These are phyloP conservation scores for Rhinopithecus roxellana DNA, from an alignment of 2,113 vertebrate genomes.

Conservation along the genomic window DNA sequence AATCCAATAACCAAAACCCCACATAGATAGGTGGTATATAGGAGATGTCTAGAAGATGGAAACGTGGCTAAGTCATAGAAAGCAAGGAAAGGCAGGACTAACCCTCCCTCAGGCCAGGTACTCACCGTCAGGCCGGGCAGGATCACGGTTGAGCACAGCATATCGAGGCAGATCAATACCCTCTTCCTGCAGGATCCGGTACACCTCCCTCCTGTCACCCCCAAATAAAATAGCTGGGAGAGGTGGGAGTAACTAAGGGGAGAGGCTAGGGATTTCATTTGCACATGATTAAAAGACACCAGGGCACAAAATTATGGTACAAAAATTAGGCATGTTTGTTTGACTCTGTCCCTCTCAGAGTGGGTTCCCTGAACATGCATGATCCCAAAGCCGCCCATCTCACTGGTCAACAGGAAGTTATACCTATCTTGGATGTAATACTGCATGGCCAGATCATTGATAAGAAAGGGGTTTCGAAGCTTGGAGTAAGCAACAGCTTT, in stretches of 20 bases:
- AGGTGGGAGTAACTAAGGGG: not conserved
- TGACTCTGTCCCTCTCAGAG: not conserved
- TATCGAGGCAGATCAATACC: constrained; percentile 98
- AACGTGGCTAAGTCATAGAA: not conserved
- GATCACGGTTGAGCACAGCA: constrained; percentile 96
- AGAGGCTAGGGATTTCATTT: constrained; percentile 34
- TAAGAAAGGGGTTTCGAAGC: constrained; percentile 95
- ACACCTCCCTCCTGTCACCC: constrained; percentile 93
- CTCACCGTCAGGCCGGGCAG: constrained; percentile 95
- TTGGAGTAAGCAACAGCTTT: constrained; percentile 98
- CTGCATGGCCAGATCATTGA: constrained; percentile 99
- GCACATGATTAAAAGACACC: not conserved
- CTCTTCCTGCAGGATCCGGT: constrained; percentile 97
- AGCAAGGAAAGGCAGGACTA: not conserved
- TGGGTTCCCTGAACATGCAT: not conserved
- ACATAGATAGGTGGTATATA: not conserved
- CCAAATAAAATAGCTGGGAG: constrained; percentile 69
- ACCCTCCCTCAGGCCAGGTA: constrained; percentile 40
- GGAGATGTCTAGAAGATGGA: not conserved
- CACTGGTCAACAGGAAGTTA: constrained; percentile 34
- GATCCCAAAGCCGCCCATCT: constrained; percentile 6
- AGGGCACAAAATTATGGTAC: not conserved
- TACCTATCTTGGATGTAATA: constrained; percentile 99
- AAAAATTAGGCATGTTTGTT: not conserved
- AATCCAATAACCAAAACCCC: constrained; percentile 17